Conservation (phyloP, 1,140 invertebrate genomes). For the Acromyrmex charruanus region DNA sequence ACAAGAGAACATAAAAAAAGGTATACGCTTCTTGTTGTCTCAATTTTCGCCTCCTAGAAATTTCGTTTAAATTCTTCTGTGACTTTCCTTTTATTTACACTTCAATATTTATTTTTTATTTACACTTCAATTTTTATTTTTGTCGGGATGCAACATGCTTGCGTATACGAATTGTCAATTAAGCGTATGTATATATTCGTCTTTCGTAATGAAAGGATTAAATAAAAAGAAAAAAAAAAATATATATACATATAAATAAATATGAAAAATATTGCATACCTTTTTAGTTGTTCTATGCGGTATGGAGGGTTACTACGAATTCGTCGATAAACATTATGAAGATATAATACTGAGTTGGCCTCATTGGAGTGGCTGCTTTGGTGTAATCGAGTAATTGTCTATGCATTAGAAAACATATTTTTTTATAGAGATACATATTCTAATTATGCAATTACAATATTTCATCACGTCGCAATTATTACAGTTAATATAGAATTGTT, state of each 20-base stretch:
- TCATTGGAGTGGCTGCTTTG: constrained; percentile 79
- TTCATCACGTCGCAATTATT: background rate
- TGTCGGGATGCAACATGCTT: background rate
- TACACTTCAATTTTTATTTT: no score
- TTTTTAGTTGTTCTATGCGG: constrained; percentile 82
- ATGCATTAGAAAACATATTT: constrained; percentile 38
- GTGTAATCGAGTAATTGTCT: constrained; percentile 65
- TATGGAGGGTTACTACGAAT: constrained; percentile 82
- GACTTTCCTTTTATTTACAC: no score
- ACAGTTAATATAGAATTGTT: background rate
- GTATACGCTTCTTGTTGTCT: no score
- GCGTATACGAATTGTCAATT: background rate
- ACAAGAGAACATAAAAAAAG: no score
- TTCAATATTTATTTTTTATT: no score
- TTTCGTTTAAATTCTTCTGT: no score
- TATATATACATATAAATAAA: background rate
- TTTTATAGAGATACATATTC: background rate
- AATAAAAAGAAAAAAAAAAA: no score
- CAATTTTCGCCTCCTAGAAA: no score
- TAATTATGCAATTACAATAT: constrained; percentile 10
- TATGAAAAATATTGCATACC: background rate
- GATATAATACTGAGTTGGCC: constrained; percentile 77
- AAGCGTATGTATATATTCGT: no score
- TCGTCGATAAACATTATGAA: constrained; percentile 76
- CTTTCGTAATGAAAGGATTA: background rate